Base-by-base conservation (phyloP, 2,113 vertebrate genomes). In the Conger conger region DNA sequence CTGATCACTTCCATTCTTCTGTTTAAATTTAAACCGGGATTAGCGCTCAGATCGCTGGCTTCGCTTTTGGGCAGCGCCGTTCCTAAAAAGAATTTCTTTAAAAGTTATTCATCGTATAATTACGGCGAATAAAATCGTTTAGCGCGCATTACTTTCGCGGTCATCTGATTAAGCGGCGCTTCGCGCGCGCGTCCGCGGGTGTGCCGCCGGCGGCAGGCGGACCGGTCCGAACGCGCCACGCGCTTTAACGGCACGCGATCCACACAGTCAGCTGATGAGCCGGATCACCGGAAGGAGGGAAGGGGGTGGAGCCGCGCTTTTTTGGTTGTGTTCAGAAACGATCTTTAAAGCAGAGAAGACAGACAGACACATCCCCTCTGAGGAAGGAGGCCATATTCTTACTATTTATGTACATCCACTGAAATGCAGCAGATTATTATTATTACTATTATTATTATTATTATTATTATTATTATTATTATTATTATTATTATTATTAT, bases 1-100 rank as follows among this genome's bases (percentile, higher is more conserved):
- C 18, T 33, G 89, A 86, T 92, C 73, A 93, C 91, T 93, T 92
- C 88, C 33, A 82, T 81, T 76, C 82, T 83, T 88, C 90, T 89
- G 90, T 93, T 93, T 91, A 90, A 94, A 94, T 94, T 94, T 90
- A 82, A 91, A 91, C 92, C 87, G 79, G 93, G 93, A 94, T 94
- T 94, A 94, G 93, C 82, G 83, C 89, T 84, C 86, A 87, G 93
- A 93, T 94, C 89, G 81, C 88, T 88, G 91, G 90, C 93, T 93
- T 93, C 93, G 91, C n/a, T 83, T 77, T 68, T 50, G 50, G 33
- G 83, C 81, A 82, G 53, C 36, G 73, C n/a, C 17, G 16, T 68
- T 83, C 45, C 84, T 76, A 54, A 85, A 85, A 85, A 53, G 80
- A 83, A 83, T 79, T 77, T 83, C 33, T 82, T 83, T 86, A 83